These are phyloP conservation scores for Odocoileus hemionus DNA, from an alignment of 2,113 vertebrate genomes.

Conservation along the genomic window DNA sequence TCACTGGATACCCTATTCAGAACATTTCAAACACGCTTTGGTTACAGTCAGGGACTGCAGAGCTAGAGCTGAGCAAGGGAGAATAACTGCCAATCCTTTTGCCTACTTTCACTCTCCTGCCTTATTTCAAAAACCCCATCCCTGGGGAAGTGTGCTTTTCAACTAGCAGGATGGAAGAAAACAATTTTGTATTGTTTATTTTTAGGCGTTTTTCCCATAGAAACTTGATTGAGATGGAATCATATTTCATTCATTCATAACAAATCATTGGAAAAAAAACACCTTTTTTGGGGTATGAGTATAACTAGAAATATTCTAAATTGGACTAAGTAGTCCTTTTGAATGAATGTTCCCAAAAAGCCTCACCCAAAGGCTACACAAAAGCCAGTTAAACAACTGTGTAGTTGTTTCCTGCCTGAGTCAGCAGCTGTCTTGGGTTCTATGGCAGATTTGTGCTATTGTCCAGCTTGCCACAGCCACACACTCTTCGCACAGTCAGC, in stretches of 20 bases:
- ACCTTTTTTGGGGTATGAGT: neutral
- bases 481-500: neutral
- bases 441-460: neutral
- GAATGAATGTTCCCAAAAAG: neutral
- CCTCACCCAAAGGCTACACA: neutral
- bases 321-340: conserved; percentile 8
- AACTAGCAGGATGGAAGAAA: neutral
- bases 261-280: neutral
- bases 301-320: conserved; percentile 34
- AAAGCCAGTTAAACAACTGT: neutral
- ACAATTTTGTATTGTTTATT: conserved; percentile 16
- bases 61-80: neutral
- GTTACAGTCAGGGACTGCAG: neutral
- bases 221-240: neutral
- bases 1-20: neutral
- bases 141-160: neutral
- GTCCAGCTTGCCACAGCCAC: neutral
- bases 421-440: neutral
- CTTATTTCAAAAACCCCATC: neutral
- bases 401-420: neutral
- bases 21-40: neutral
- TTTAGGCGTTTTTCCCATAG: conserved; percentile 38
- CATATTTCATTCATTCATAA: conserved; percentile 8
- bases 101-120: neutral
- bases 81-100: neutral